These are phyloP conservation scores for Rhodophaea formosa DNA, from an alignment of 2,888 invertebrate genomes.

Conservation along the genomic window DNA sequence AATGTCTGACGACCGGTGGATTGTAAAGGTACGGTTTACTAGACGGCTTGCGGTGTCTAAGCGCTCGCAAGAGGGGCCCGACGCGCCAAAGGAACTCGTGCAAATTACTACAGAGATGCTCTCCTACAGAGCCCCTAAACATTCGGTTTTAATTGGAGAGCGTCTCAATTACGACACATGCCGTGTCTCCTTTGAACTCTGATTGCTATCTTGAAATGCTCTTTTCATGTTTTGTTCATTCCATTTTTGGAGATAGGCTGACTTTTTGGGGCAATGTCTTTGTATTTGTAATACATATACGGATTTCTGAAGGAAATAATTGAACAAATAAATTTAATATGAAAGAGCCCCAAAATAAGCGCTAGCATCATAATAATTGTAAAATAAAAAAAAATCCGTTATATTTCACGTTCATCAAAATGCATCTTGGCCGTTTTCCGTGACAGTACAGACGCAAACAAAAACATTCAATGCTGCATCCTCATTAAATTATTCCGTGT, in stretches of 20 bases:
- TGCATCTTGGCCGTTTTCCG: constrained; percentile 26
- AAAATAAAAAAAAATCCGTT: not conserved
- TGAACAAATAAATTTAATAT: too few relatives aligned
- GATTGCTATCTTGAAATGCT: constrained; percentile 59
- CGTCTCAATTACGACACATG: constrained; percentile 65
- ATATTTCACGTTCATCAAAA: not conserved
- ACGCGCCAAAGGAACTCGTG: constrained; percentile 45
- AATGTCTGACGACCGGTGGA: constrained; percentile 45
- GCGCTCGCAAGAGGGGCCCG: constrained; percentile 33
- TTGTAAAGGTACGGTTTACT: constrained; percentile 40
- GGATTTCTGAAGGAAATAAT: too few relatives aligned
- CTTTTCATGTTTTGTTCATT: constrained; percentile 32
- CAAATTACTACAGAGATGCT: constrained; percentile 61
- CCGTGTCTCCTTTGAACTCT: constrained; percentile 65
- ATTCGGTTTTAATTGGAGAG: constrained; percentile 75
- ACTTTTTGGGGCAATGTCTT: not conserved
- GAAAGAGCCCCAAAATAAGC: too few relatives aligned
- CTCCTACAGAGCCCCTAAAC: constrained; percentile 51
- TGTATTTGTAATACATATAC: too few relatives aligned
- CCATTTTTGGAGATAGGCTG: not conserved
- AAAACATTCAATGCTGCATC: constrained; percentile 70
- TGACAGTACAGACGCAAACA: constrained; percentile 53
- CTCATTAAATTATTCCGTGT: constrained; percentile 79
- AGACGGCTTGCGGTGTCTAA: constrained; percentile 43
- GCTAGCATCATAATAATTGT: not conserved